Evolutionary conservation across 2,888 invertebrate species (phyloP).

Genomic region (Stenolophus ochropezus): DNA sequence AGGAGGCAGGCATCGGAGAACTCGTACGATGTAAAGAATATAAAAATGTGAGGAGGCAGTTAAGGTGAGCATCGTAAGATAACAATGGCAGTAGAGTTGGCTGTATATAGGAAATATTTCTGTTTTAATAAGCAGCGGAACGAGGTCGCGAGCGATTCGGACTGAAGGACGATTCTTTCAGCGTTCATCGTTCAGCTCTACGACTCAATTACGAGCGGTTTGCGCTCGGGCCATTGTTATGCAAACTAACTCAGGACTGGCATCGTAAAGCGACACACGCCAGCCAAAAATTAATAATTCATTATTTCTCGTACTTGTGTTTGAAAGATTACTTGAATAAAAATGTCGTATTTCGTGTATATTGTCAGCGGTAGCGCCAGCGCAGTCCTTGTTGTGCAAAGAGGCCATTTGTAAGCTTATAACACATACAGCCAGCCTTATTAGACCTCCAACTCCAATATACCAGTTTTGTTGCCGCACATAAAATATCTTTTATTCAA

Average conservation of each 20-base stretch:
- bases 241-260: slow-evolving; percentile 52
- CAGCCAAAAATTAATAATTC: slow-evolving; percentile 59
- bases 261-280: slow-evolving; percentile 47
- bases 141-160: slow-evolving; percentile 40
- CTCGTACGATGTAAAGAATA: background rate
- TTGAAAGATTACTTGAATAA: slow-evolving; percentile 61
- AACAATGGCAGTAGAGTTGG: slow-evolving; percentile 19
- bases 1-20: background rate
- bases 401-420: slow-evolving; percentile 70
- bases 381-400: slow-evolving; percentile 64
- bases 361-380: slow-evolving; percentile 51
- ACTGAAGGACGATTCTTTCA: slow-evolving; percentile 27
- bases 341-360: slow-evolving; percentile 60
- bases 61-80: background rate
- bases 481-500: slow-evolving; percentile 70
- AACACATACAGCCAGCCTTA: slow-evolving; percentile 69
- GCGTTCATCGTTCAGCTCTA: slow-evolving; percentile 44
- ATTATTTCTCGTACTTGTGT: slow-evolving; percentile 59
- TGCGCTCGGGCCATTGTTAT: slow-evolving; percentile 51
- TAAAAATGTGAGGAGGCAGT: slow-evolving; percentile 6
- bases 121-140: slow-evolving; percentile 27
- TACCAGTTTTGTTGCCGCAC: slow-evolving; percentile 67
- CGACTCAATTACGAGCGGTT: slow-evolving; percentile 55
- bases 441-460: slow-evolving; percentile 67
- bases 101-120: slow-evolving; percentile 27